Conservation (phyloP, 2,797 vertebrate genomes). For the Siniperca scherzeri region DNA sequence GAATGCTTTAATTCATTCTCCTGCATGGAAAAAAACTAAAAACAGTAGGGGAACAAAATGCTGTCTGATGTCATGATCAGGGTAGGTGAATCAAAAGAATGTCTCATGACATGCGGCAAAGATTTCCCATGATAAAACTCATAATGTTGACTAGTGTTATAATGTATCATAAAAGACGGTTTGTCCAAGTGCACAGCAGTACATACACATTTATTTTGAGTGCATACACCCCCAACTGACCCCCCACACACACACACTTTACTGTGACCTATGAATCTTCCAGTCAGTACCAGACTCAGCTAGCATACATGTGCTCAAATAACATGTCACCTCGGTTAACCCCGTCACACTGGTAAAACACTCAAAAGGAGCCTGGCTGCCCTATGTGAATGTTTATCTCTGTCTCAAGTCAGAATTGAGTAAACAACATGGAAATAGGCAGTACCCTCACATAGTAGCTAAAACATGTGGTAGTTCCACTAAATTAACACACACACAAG, state of each 20-base stretch:
- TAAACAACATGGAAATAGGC: slow-evolving; percentile 47
- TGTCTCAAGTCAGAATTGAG: slow-evolving; percentile 40
- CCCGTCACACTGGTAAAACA: slow-evolving; percentile 55
- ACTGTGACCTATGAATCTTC: slow-evolving; percentile 72
- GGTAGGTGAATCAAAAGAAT: slow-evolving; percentile 55
- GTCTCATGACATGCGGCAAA: slow-evolving; percentile 57
- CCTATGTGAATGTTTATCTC: slow-evolving; percentile 45
- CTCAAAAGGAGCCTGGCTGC: slow-evolving; percentile 44
- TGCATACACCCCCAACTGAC: slow-evolving; percentile 23
- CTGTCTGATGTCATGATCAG: slow-evolving; percentile 48
- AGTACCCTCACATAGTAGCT: slow-evolving; percentile 4
- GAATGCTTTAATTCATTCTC: slow-evolving; percentile 64
- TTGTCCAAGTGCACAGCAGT: slow-evolving; percentile 47
- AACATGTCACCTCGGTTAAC: slow-evolving; percentile 82
- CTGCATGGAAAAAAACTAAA: slow-evolving; percentile 16
- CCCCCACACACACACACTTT: slow-evolving; percentile 48
- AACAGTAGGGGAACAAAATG: slow-evolving; percentile 25
- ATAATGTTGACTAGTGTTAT: slow-evolving; percentile 50
- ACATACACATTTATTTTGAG: slow-evolving; percentile 73
- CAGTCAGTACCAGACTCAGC: slow-evolving; percentile 71
- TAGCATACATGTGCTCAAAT: slow-evolving; percentile 80
- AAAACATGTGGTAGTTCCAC: slow-evolving; percentile 17
- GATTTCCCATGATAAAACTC: slow-evolving; percentile 40
- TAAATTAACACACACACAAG: slow-evolving; percentile 9
- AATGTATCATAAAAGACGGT: slow-evolving; percentile 50